Evolutionary conservation across 92 coral and sea anemone species (phyloP), one percentile per base, ranked within the genome.

Genomic region (Zoanthus solanderi): DNA sequence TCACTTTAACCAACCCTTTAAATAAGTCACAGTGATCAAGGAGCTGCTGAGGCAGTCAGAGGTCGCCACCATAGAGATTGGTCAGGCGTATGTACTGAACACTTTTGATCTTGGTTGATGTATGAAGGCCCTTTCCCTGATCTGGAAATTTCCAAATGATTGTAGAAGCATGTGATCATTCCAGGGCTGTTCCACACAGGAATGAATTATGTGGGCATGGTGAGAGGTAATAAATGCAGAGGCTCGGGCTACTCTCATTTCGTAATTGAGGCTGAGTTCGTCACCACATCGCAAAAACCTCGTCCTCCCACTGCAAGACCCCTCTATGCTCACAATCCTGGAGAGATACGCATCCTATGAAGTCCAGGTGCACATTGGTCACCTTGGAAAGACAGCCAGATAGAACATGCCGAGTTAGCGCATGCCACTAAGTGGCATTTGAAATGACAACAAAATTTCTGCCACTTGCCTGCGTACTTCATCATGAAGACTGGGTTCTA

Each of bases 21-120:
- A 91, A 71, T 88, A 92, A 56, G 72, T 76, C 44, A 53, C 87
- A 6, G 85, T 84, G 8, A 84, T 92, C 67, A 78, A 63, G 75
- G 91, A 92, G 84, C 75, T 87, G 28, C 72, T 86, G 79, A 89
- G 78, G 72, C 57, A 86, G 28, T 91, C 94, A 31, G 90, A 78
- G 31, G 93, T 89, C 3, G 96, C 94, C 60, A 89, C 96, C 28
- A 47, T 10, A 10, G 93, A 85, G 72, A 93, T 90, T 15, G 93
- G 89, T 28, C 95, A 90, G 83, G 90, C 61, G 57, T 93, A 92
- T 81, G 91, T 89, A 2, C 67, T 92, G 23, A 89, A 61, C 87
- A 92, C 94, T 42, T 89, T 89, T 72, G 87, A 92, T 32, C 90
- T 92, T 75, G 92, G 90, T 54, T 90, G 88, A 13, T 89, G 92